Evolutionary conservation across 2,888 invertebrate genomes (phyloP), one percentile per base, ranked within the genome.

Genomic region (Pseudanteris insignis): DNA sequence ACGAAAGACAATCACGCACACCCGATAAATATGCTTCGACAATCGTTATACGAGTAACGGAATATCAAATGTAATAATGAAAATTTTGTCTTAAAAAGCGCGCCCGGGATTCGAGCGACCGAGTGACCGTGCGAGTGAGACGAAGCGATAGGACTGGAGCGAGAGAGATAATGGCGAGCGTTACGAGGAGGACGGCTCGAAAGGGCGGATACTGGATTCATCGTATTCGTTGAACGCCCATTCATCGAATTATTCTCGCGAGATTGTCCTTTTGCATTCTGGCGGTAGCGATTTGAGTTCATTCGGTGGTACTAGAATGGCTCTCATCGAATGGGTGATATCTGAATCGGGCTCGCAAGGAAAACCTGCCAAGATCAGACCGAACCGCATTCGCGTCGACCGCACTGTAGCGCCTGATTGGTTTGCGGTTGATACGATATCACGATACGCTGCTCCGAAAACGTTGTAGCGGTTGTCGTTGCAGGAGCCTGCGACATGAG

Each of bases 341-440:
- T 50, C 57, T 50, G 58, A 58, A 58, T 58, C 60, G 30, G 34
- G 38, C 47, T 41, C 25, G 48, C 43, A 54, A 53, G 60, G 50
- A 61, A 61, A 61, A 44, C 13, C 54, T 50, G 38, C 60, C 60
- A 54, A 61, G 60, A 61, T 61, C 60, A 50, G 54, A 50, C 38
- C 12, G 48, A 54, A 61, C 48, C 60, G 44, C 60, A 61, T 44
- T 43, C 54, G 50, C 63, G 54, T 63, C 66, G 64, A 48, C 63
- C 62, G 65, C 57, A 68, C 66, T 67, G 68, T 65, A 58, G 58
- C 50, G 57, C 46, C 64, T 63, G 68, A 69, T 69, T 68, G 66
- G 67, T 70, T 65, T 65, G 67, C 55, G 66, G 66, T 64, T 64
- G 66, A 66, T 67, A 65, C 66, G 67, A 68, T 68, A 67, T 64